Evolutionary conservation across 2,888 invertebrate genomes (phyloP).

Genomic region (Dasypolia templi): DNA sequence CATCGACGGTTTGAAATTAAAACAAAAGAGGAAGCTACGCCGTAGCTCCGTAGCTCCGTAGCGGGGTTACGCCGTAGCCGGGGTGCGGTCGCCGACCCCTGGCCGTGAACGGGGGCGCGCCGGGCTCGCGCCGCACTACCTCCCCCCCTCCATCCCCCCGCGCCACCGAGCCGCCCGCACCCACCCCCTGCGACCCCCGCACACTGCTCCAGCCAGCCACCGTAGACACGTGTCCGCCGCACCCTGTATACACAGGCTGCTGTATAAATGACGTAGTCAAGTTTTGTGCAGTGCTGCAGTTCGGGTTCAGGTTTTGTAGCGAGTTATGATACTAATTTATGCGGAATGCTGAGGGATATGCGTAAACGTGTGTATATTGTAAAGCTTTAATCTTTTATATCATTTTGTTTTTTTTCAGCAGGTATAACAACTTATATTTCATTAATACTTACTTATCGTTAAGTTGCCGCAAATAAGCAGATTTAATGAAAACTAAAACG

Average conservation of each 20-base stretch:
- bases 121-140: slow-evolving; percentile 75
- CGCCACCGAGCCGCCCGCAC: slow-evolving; percentile 11
- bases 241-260: slow-evolving; percentile 71
- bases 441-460: no score
- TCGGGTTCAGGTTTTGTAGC: slow-evolving; percentile 24
- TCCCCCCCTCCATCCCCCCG: slow-evolving; percentile 53
- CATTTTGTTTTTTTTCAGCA: background rate
- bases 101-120: slow-evolving; percentile 90
- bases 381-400: background rate
- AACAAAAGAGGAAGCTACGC: slow-evolving; percentile 87
- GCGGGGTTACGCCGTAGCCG: slow-evolving; percentile 88
- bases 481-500: background rate
- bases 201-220: slow-evolving; percentile 61
- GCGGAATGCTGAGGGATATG: background rate
- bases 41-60: slow-evolving; percentile 81
- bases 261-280: slow-evolving; percentile 56
- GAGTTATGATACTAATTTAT: background rate
- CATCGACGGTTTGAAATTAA: slow-evolving; percentile 71
- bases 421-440: background rate
- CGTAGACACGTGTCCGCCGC: slow-evolving; percentile 81
- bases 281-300: slow-evolving; percentile 63
- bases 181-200: slow-evolving; percentile 56
- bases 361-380: background rate
- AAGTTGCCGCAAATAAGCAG: background rate
- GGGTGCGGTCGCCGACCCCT: slow-evolving; percentile 90